Evolutionary conservation across 2,888 invertebrate genomes (phyloP), one percentile per base, ranked within the genome.

Genomic region (Carabus problematicus): DNA sequence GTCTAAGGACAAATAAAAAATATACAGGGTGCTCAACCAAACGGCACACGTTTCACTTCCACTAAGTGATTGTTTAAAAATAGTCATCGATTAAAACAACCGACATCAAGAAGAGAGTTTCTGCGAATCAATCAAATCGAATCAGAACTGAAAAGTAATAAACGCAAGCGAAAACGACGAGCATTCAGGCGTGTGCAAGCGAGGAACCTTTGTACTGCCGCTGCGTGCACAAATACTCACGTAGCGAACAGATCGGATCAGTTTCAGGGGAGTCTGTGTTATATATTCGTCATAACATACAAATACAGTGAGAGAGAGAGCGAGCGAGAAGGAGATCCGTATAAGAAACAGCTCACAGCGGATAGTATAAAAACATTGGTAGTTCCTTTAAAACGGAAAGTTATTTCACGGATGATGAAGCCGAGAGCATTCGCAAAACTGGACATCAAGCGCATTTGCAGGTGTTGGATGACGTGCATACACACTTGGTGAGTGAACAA

Each of bases 61-160:
- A 52, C 52, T 52, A 52, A 52, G 52, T 12, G 19, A 52, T 16
- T 19, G 52, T 16, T 52, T 52, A 52, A 52, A 52, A 52, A 52
- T 52, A 52, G 19, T 16, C 52, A 52, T 52, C 52, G 52, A 52
- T 52, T 52, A 52, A 52, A 52, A 52, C 52, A 16, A 18, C 9
- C 16, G 14, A 52, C 8, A 49, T 16, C 52, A 18, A 16, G 52
- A 16, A 16, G 52, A 8, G 14, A 39, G 56, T 39, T 62, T 66
- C 66, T 39, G 58, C 16, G 66, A 66, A 66, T 66, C 66, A 58
- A 66, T 66, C 66, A 66, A 66, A 66, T 66, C 66, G 58, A 59
- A 63, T 63, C 63, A 54, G 63, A 63, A 63, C 39, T 54, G 54
- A 29, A 54, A 54, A 19, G 16, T 52, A 52, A 52, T 52, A 52